phyloP scores from a whole-genome alignment of 2,888 invertebrate species.

The Xestia ashworthii region DNA sequence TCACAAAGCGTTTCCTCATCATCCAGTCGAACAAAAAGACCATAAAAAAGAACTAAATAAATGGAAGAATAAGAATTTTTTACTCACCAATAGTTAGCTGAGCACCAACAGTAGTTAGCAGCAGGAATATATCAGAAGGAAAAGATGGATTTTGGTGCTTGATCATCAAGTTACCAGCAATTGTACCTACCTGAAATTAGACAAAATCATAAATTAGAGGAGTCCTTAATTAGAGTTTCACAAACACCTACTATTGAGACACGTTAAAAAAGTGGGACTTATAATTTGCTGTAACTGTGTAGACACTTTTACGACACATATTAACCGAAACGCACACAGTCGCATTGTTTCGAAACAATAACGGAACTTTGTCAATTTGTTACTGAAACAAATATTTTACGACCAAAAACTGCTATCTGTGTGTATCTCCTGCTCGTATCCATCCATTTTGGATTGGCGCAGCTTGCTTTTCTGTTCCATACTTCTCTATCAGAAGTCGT shows the following conservation, averaged over 20 bases:
- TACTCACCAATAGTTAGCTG: constrained; percentile 76
- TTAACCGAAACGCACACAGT: no score
- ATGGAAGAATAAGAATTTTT: not conserved
- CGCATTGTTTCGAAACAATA: no score
- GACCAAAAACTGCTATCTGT: no score
- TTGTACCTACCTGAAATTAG: constrained; percentile 90
- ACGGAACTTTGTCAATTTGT: no score
- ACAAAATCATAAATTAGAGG: not conserved
- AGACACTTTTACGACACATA: no score
- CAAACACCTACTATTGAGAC: rapidly evolving
- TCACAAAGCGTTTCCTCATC: not conserved
- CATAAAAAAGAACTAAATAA: not conserved
- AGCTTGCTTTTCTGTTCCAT: not conserved
- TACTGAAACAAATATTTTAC: no score
- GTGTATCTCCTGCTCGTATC: not conserved
- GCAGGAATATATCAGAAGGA: constrained; percentile 92
- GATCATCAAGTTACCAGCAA: constrained; percentile 93
- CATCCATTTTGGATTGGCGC: not conserved
- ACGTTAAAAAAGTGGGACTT: not conserved
- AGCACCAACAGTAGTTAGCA: constrained; percentile 81
- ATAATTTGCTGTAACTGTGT: rapidly evolving
- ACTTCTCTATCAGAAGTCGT: not conserved
- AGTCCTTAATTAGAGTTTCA: not conserved
- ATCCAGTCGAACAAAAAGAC: not conserved
- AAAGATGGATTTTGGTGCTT: constrained; percentile 92